Evolutionary conservation across 1,140 invertebrate species (phyloP).

Genomic region (Papilio xuthus): DNA sequence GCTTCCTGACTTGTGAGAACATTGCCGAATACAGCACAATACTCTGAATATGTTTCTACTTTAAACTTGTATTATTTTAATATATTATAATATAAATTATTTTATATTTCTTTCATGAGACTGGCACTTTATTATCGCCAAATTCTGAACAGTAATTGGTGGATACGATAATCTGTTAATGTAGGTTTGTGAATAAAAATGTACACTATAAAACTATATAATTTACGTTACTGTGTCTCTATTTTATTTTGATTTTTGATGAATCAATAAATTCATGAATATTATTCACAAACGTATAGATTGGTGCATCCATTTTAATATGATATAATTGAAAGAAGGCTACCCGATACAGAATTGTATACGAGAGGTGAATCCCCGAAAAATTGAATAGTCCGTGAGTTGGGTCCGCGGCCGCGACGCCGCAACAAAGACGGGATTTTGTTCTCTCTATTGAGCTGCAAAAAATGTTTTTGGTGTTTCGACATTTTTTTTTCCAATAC

Average conservation of each 20-base stretch:
- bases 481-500: constrained; percentile 43
- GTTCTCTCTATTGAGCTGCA: constrained; percentile 47
- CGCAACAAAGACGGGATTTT: constrained; percentile 50
- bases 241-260: no score
- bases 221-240: no score
- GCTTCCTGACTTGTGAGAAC: constrained; percentile 15
- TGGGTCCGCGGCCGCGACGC: constrained; percentile 39
- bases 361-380: constrained; percentile 45
- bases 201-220: no score
- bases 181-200: no score
- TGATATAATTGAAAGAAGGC: not conserved
- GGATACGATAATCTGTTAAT: no score
- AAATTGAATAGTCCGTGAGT: constrained; percentile 37
- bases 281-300: not conserved
- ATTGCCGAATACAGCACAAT: constrained; percentile 18
- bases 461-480: constrained; percentile 49
- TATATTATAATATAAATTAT: not conserved
- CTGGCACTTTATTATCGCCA: no score
- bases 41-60: not conserved
- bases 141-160: no score
- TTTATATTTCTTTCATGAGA: not conserved
- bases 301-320: not conserved
- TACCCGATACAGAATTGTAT: constrained; percentile 45
- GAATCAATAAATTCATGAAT: not conserved
- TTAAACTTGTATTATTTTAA: constrained; percentile 15